Conservation (phyloP, 2,888 invertebrate genomes). For the Volucella inflata region DNA sequence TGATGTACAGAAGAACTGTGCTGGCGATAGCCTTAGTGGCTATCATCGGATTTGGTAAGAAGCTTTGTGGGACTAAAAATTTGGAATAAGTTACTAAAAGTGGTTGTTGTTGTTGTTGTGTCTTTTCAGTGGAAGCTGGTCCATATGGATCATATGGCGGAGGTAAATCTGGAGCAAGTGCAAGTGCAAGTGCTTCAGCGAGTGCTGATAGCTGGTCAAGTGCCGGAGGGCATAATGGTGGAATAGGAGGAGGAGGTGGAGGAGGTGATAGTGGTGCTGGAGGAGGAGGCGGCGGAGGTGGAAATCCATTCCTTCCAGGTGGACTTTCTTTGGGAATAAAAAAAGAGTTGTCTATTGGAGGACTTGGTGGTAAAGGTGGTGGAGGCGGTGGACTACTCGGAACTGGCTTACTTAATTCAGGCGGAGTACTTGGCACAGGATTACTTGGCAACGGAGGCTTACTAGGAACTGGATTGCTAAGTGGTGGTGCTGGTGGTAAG, state of each 20-base stretch:
- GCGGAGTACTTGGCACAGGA: neutral
- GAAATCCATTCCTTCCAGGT: conserved; percentile 74
- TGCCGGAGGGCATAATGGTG: conserved; percentile 60
- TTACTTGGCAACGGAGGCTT: conserved; percentile 23
- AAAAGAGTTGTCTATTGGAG: conserved; percentile 38
- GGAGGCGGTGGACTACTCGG: conserved; percentile 44
- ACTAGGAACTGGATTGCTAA: conserved; percentile 43
- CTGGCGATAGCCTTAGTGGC: conserved; percentile 67
- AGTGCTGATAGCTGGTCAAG: conserved; percentile 77
- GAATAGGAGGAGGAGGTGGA: conserved; percentile 53
- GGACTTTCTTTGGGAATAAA: conserved; percentile 54
- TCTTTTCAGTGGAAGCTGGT: conserved; percentile 54
- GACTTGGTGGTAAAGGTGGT: conserved; percentile 49
- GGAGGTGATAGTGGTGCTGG: conserved; percentile 29
- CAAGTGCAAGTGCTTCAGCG: conserved; percentile 76
- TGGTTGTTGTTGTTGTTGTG: neutral
- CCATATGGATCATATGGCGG: conserved; percentile 76
- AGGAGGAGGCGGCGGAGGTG: conserved; percentile 18
- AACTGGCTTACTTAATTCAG: conserved; percentile 2
- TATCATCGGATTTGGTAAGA: conserved; percentile 63
- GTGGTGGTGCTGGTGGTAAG: conserved; percentile 46
- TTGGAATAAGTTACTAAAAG: conserved; percentile 5
- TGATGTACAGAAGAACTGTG: conserved; percentile 63
- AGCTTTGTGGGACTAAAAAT: neutral
- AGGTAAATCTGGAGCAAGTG: conserved; percentile 62